Conservation (phyloP, 2,888 invertebrate genomes). For the Nephrotoma appendiculata region DNA sequence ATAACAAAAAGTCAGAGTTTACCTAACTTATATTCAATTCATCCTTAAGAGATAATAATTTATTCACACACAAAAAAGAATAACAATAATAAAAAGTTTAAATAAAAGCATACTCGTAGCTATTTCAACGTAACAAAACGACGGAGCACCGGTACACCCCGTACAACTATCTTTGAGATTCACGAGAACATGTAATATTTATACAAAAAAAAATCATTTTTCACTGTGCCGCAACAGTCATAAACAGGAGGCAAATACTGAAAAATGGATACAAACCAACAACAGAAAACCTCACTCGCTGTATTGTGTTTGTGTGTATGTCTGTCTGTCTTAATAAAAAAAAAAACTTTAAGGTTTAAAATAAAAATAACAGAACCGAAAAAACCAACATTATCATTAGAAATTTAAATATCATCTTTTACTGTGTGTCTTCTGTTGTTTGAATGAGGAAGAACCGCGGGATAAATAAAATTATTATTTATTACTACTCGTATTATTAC, state of each 20-base stretch:
- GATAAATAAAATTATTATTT: background rate
- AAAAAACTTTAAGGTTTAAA: background rate
- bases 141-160: background rate
- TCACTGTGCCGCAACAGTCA: background rate
- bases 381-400: background rate
- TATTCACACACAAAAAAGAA: background rate
- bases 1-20: background rate
- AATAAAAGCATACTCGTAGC: background rate
- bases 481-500: background rate
- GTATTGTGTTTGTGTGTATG: background rate
- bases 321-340: background rate
- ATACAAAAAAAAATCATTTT: background rate
- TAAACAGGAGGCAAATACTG: background rate
- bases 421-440: background rate
- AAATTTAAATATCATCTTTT: background rate
- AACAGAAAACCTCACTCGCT: background rate
- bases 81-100: background rate
- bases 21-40: background rate
- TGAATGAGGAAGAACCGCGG: background rate
- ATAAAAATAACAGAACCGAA: background rate
- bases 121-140: background rate
- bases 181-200: background rate
- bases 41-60: background rate
- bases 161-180: background rate
- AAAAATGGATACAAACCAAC: background rate